Evolutionary conservation across 2,113 vertebrate species (phyloP).

Genomic region (Campylomormyrus numenius): DNA sequence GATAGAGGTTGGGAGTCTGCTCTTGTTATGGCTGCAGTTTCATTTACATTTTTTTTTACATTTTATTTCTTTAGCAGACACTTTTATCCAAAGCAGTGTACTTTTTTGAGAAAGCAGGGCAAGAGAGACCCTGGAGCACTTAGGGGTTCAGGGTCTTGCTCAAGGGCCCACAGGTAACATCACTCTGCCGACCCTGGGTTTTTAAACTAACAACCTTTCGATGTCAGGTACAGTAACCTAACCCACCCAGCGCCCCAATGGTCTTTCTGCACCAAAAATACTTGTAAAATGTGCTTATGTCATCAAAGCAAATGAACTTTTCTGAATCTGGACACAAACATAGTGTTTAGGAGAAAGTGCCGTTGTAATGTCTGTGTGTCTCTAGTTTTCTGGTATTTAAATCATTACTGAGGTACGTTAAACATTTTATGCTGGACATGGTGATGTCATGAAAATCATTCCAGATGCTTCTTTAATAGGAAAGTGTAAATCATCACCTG

Average conservation of each 20-base stretch:
- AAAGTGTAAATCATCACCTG: not conserved
- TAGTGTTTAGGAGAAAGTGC: not conserved
- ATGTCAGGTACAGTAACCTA: not conserved
- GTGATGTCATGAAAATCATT: not conserved
- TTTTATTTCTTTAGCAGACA: not conserved
- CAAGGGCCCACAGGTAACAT: not conserved
- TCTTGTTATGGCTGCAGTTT: not conserved
- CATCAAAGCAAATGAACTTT: not conserved
- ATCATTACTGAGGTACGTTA: not conserved
- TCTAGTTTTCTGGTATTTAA: not conserved
- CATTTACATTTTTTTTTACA: not conserved
- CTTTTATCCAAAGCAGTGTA: not conserved
- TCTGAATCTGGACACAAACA: not conserved
- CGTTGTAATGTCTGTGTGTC: not conserved
- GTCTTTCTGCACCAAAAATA: not conserved
- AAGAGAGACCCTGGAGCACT: not conserved
- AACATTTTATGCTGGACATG: not conserved
- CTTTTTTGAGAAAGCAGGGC: not conserved
- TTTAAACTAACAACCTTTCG: not conserved
- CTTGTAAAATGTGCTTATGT: not conserved
- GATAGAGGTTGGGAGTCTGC: not conserved
- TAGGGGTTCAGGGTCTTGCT: not conserved
- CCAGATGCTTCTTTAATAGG: not conserved
- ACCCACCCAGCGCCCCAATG: not conserved
- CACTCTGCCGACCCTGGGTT: not conserved